These are phyloP conservation scores for Manis pentadactyla DNA, from an alignment of 2,797 vertebrate genomes.

Conservation along the genomic window DNA sequence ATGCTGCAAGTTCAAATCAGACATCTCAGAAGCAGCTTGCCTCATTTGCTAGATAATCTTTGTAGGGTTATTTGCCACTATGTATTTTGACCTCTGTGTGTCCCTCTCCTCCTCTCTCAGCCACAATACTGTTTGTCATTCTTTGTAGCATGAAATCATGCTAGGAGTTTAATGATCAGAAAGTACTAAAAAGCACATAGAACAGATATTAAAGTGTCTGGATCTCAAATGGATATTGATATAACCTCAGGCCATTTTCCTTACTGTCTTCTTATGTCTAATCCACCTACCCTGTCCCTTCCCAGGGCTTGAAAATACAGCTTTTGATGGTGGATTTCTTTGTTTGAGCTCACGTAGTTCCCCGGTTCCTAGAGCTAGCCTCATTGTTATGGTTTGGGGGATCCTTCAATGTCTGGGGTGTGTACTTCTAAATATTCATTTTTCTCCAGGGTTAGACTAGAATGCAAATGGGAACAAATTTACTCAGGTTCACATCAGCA, in stretches of 20 bases:
- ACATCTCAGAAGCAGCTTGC: neutral
- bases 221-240: neutral
- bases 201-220: neutral
- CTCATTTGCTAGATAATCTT: neutral
- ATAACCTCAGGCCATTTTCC: neutral
- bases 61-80: neutral
- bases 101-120: neutral
- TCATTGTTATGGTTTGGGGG: neutral
- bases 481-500: neutral
- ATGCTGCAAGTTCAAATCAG: neutral
- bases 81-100: neutral
- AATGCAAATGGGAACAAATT: neutral
- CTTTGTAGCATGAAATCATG: neutral
- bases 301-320: neutral
- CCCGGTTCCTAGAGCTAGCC: neutral
- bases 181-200: neutral
- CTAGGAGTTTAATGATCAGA: slow-evolving; percentile 26
- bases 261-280: slow-evolving; percentile 29
- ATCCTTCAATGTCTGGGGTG: neutral
- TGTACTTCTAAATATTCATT: neutral
- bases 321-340: neutral
- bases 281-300: neutral
- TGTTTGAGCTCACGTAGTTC: neutral
- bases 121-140: neutral
- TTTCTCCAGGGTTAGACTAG: neutral